Evolutionary conservation across 2,113 vertebrate species (phyloP), one percentile per base, ranked within the genome.

Genomic region (Pipa parva): DNA sequence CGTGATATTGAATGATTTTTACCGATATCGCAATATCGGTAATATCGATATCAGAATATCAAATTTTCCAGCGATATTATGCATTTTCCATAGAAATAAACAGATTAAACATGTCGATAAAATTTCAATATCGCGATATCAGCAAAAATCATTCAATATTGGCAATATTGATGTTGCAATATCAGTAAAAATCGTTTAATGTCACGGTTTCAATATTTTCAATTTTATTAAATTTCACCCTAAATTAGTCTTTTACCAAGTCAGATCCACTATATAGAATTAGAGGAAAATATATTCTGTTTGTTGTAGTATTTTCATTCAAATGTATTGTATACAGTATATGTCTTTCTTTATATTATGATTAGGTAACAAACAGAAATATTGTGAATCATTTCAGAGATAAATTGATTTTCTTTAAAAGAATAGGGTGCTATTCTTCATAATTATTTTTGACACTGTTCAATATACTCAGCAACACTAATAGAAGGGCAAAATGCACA

Each of bases 401-500:
- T 63, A 6, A 62, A 62, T 45, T 4, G 5, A 18, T 52, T 71
- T 52, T 45, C 39, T 62, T 17, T 67, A 22, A 11, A 18, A 9
- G 27, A 79, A 66, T 49, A 13, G 54, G 1, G 27, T 2, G 7
- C 26, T 22, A 17, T 73, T 62, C 72, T 69, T 67, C 25, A 57
- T 73, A 50, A 39, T 72, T 74, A 27, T 68, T 74, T 15, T 17
- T 73, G 46, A 72, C 28, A 21, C 76, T 63, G 26, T 22, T 31
- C 8, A 31, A 57, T 67, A 45, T 5, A 26, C 5, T 60, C 22
- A 75, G 51, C 21, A 48, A 26, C n/a, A 70, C 6, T 13, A 46
- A 63, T 8, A 25, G 42, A 75, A 56, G 33, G 66, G 67, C 1
- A 39, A 33, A 70, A 72, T 66, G 29, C 21, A 22, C 36, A 1